Evolutionary conservation across 2,797 vertebrate genomes (phyloP).

Genomic region (Malurus splendens): DNA sequence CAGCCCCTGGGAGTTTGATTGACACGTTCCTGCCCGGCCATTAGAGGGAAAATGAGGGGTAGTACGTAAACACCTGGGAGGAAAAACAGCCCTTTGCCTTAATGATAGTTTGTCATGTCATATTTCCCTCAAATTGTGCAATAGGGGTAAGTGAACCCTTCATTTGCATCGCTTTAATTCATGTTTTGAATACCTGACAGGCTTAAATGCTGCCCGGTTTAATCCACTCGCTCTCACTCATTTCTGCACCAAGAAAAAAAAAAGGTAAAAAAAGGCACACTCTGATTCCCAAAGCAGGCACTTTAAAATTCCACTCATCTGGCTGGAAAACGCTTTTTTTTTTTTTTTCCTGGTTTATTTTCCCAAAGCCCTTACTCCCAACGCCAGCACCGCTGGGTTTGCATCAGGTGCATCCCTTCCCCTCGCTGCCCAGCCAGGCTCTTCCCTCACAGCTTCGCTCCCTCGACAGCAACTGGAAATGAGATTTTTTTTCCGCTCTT

Average conservation of each 20-base stretch:
- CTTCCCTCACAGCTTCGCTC: not conserved
- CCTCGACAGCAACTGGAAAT: not conserved
- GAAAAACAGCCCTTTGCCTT: conserved; percentile 30
- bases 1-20: not conserved
- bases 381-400: fast-evolving
- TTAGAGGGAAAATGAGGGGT: not conserved
- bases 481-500: not conserved
- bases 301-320: fast-evolving
- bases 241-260: not conserved
- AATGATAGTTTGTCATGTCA: conserved; percentile 31
- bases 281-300: not conserved
- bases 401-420: not conserved
- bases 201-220: not conserved
- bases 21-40: not conserved
- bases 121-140: not conserved
- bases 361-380: not conserved
- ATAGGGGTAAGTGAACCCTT: not conserved
- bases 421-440: not conserved
- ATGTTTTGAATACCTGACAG: not conserved
- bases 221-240: not conserved
- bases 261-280: fast-evolving
- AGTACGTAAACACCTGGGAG: conserved; percentile 8
- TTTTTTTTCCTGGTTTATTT: not conserved
- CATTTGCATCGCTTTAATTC: conserved; percentile 35
- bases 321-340: not conserved